Conservation (phyloP, 1,140 invertebrate species). For the Schlechtendalia chinensis region DNA sequence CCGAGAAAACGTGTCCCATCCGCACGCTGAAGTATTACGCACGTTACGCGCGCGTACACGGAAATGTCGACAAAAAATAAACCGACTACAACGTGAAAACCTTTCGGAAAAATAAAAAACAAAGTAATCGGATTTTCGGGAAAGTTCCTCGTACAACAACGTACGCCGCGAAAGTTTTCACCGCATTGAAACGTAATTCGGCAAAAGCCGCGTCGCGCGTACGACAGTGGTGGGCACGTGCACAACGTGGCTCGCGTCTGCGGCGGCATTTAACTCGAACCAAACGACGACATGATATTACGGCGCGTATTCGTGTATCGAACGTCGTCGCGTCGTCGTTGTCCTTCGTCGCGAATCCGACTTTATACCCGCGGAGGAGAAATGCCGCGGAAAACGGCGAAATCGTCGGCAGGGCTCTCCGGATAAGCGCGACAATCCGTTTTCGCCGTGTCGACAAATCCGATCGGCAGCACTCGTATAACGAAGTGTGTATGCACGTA, state of each 20-base stretch:
- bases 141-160: constrained; percentile 36
- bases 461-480: too few relatives aligned
- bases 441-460: too few relatives aligned
- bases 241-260: neutral
- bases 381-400: neutral
- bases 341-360: neutral
- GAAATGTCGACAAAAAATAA: neutral
- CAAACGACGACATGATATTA: too few relatives aligned
- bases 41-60: neutral
- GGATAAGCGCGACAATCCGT: too few relatives aligned
- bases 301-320: too few relatives aligned
- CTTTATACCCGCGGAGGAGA: neutral
- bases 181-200: constrained; percentile 34
- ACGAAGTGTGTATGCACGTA: too few relatives aligned
- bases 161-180: constrained; percentile 19
- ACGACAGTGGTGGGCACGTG: neutral
- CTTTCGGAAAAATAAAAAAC: neutral
- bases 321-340: too few relatives aligned
- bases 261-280: constrained; percentile 6
- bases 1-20: neutral
- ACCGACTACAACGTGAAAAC: neutral
- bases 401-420: neutral
- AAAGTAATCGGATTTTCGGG: constrained; percentile 29
- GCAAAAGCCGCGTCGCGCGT: neutral
- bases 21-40: too few relatives aligned